Percentiles rank a stretch among this genome's conserved stretches.
Evolutionary conservation across 1,140 invertebrate species (phyloP).

Genomic region (Paraescarpia echinospica): DNA sequence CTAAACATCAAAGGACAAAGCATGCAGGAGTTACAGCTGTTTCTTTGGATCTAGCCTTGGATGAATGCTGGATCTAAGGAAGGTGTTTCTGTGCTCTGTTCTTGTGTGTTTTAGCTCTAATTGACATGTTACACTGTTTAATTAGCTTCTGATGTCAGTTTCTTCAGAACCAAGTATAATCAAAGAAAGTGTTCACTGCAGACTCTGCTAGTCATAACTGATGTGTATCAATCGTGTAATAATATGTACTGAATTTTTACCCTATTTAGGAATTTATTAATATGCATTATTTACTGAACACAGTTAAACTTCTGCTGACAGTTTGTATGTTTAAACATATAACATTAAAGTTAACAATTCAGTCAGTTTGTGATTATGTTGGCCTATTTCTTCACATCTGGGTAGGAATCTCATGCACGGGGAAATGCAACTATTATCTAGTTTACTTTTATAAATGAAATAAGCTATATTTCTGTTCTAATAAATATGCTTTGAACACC

Average conservation of each 20-base stretch:
- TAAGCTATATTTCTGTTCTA: not conserved
- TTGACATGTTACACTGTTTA: not conserved
- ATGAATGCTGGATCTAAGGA: not conserved
- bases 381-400: not conserved
- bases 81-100: not conserved
- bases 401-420: not conserved
- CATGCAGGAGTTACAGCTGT: not conserved
- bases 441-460: not conserved
- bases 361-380: not conserved
- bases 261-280: too few species aligned
- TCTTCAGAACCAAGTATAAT: not conserved
- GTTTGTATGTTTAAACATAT: too few species aligned
- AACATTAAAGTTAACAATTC: not conserved
- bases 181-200: not conserved
- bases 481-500: not conserved
- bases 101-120: not conserved
- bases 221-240: not conserved
- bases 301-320: too few species aligned
- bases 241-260: not conserved
- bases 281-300: too few species aligned
- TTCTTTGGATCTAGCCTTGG: not conserved
- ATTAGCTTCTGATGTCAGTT: not conserved
- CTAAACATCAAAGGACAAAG: not conserved
- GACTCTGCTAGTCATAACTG: not conserved
- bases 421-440: not conserved